A percentile compares a stretch with the other conserved stretches of the same genome.
phyloP scores from a whole-genome alignment of 92 coral and sea anemone species.

The Umimayanthus chanpuru region DNA sequence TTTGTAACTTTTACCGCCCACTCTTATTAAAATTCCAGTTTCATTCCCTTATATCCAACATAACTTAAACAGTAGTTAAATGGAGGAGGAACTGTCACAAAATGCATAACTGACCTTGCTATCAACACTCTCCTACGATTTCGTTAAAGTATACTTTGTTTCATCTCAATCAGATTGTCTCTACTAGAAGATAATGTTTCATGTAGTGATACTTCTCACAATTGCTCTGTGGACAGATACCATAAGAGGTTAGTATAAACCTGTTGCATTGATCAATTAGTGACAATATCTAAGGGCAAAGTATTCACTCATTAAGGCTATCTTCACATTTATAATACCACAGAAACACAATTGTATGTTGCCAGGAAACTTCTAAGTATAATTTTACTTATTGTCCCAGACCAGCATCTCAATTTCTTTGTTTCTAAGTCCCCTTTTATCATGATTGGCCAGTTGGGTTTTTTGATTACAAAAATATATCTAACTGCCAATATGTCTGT shows the following conservation, averaged over 20 bases:
- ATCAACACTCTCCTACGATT: not conserved
- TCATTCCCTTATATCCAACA: not conserved
- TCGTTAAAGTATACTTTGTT: not conserved
- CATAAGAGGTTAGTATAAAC: slow-evolving; percentile 17
- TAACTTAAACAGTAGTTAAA: not conserved
- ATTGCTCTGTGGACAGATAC: slow-evolving; percentile 13
- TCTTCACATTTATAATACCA: not conserved
- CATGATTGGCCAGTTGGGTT: not conserved
- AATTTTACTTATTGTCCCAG: too few relatives aligned
- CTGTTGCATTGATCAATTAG: not conserved
- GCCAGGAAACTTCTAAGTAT: not conserved
- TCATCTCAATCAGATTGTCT: not conserved
- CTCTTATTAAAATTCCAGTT: not conserved
- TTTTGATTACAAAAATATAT: too few relatives aligned
- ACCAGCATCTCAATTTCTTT: too few relatives aligned
- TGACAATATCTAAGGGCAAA: not conserved
- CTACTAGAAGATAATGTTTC: slow-evolving; percentile 21
- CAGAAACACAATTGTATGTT: not conserved
- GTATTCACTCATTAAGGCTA: not conserved
- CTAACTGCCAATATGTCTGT: not conserved
- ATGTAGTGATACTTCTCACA: slow-evolving; percentile 26
- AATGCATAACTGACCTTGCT: not conserved
- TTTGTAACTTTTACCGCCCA: not conserved
- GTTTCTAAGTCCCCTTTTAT: not conserved
- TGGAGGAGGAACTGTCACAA: not conserved